Base-by-base conservation (phyloP, 2,797 vertebrate species). In the Phrynocephalus vlangalii region DNA sequence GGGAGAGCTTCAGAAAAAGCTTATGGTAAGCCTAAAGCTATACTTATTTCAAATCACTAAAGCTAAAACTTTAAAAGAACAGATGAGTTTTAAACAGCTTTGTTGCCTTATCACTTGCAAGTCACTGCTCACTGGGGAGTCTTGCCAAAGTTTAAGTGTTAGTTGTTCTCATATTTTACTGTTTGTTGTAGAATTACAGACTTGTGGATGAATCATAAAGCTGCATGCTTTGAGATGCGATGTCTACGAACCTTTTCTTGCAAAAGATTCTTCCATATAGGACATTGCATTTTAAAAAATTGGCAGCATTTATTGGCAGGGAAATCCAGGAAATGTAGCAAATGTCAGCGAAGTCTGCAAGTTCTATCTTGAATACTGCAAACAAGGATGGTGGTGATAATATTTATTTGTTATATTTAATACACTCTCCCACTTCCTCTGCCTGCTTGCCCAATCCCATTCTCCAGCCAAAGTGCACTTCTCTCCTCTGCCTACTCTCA, bases 101-200 rank as follows among this genome's bases (percentile, higher is more conserved):
- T 85, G 72, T 90, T 76, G 70, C 87, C 79, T 76, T 87, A 87
- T 87, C 78, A 86, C 94, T 94, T 87, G 85, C 81, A 93, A 93
- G 85, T 68, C 30, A 28, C 66, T 84, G 90, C 63, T 78, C 52
- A 73, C 15, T 66, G 83, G 72, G 89, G 87, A 83, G 90, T 83
- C 88, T 15, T 93, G 92, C 92, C 93, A 96, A 44, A 93, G 77
- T 90, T 66, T 50, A 76, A 91, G 89, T 68, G 92, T 91, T 93
- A 86, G 68, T 68, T 88, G 71, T 68, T 85, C 83, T 85, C 48
- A 44, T 85, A 81, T 88, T 88, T 88, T 70, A 77, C 72, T 85
- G 63, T 85, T 76, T 85, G 83, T 94, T 93, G 92, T 91, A 91
- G 93, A 94, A 96, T 94, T 92, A 92, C 79, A 92, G 93, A 84